These are phyloP conservation scores for Campoplex capitator DNA, from an alignment of 2,888 invertebrate genomes.

Conservation along the genomic window DNA sequence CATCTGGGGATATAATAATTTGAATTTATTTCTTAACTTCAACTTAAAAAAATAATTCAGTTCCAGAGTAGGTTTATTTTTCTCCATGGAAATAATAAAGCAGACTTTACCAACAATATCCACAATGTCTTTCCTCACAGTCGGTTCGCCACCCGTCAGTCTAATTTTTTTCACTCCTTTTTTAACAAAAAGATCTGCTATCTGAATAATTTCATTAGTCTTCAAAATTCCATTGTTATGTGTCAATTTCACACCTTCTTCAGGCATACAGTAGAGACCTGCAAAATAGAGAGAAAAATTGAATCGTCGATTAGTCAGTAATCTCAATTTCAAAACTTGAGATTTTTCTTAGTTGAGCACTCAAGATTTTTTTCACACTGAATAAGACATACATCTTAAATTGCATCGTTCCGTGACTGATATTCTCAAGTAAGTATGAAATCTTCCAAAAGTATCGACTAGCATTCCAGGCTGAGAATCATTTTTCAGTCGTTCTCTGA, in stretches of 20 bases:
- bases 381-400: conserved; percentile 93
- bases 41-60: neutral
- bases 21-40: neutral
- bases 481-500: conserved; percentile 74
- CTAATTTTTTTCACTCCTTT: conserved; percentile 97
- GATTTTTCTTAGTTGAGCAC: too few relatives aligned
- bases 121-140: conserved; percentile 94
- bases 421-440: conserved; percentile 97
- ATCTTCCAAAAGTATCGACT: conserved; percentile 93
- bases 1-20: conserved; percentile 84
- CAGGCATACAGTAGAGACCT: conserved; percentile 99
- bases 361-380: too few relatives aligned
- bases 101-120: conserved; percentile 90
- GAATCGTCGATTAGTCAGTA: neutral
- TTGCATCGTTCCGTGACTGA: conserved; percentile 98
- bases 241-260: conserved; percentile 95
- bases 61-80: neutral
- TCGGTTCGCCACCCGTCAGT: conserved; percentile 98
- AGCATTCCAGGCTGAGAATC: conserved; percentile 82
- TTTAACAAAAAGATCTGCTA: conserved; percentile 93
- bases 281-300: conserved; percentile 53
- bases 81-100: neutral
- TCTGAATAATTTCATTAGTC: conserved; percentile 91
- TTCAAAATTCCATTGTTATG: conserved; percentile 91
- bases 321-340: neutral